These are phyloP conservation scores for Rhinolophus ferrumequinum DNA, from an alignment of 2,113 vertebrate species.

Conservation along the genomic window DNA sequence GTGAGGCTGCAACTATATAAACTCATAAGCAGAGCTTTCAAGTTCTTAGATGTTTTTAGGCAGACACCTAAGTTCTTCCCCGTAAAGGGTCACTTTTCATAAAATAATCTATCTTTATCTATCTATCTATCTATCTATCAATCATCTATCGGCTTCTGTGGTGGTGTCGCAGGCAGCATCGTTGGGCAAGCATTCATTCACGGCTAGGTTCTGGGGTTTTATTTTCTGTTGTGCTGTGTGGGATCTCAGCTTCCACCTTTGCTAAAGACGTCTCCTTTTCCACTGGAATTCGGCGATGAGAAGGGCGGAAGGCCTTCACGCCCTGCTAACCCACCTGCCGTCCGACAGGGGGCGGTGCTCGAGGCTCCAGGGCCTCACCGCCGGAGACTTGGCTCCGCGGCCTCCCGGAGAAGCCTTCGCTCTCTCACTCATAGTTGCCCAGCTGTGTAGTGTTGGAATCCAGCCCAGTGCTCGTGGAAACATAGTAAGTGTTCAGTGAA, in stretches of 20 bases:
- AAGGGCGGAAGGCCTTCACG: too few species aligned
- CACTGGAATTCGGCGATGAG: neutral
- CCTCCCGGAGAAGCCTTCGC: accelerated
- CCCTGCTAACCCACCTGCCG: too few species aligned
- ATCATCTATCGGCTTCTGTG: neutral
- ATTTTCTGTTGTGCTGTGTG: neutral
- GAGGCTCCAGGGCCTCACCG: neutral
- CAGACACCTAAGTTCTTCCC: neutral
- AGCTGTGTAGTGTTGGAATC: accelerated
- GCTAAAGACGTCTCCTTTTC: neutral
- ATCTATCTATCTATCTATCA: too few species aligned
- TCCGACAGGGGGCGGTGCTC: neutral
- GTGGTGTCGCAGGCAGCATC: neutral
- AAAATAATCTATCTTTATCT: neutral
- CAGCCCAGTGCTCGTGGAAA: too few species aligned
- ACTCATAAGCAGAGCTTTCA: neutral
- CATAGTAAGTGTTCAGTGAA: neutral
- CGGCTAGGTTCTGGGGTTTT: neutral
- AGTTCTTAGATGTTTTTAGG: neutral
- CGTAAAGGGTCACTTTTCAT: neutral
- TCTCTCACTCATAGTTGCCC: accelerated
- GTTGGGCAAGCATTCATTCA: neutral
- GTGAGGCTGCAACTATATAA: neutral
- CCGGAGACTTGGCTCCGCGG: accelerated
- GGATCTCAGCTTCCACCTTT: neutral